Conservation (phyloP, 2,888 invertebrate genomes). For the Synergus gifuensis region DNA sequence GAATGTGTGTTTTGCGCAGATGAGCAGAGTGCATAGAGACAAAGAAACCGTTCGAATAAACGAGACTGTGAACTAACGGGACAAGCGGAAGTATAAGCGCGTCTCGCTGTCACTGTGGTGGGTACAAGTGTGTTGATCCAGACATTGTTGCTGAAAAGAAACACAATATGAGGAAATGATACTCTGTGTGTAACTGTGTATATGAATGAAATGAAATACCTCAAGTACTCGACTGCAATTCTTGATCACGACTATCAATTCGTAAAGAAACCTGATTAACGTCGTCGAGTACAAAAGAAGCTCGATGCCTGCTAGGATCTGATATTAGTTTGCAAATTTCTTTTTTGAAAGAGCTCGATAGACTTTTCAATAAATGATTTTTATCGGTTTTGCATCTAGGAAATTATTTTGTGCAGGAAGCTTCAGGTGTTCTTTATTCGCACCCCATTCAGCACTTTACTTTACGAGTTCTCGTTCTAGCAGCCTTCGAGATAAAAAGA, state of each 20-base stretch:
- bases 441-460: background rate
- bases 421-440: background rate
- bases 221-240: constrained; percentile 21
- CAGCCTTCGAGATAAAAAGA: constrained; percentile 40
- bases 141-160: constrained; percentile 75
- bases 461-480: constrained; percentile 8
- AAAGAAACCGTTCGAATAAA: constrained; percentile 51
- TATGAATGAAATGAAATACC: constrained; percentile 24
- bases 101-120: constrained; percentile 70
- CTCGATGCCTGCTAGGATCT: background rate
- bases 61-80: constrained; percentile 71
- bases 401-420: background rate
- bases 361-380: background rate
- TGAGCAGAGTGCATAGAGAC: constrained; percentile 51
- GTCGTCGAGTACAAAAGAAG: background rate
- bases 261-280: background rate
- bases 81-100: constrained; percentile 64
- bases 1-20: constrained; percentile 47
- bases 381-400: background rate
- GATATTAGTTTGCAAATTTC: background rate
- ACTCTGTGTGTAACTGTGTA: constrained; percentile 40
- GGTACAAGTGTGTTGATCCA: constrained; percentile 74
- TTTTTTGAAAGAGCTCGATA: background rate
- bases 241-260: constrained; percentile 1
- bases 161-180: constrained; percentile 65